A percentile compares a stretch with the other conserved stretches of the same genome.
Evolutionary conservation across 2,113 vertebrate species (phyloP).

Genomic region (Sceloporus undulatus): DNA sequence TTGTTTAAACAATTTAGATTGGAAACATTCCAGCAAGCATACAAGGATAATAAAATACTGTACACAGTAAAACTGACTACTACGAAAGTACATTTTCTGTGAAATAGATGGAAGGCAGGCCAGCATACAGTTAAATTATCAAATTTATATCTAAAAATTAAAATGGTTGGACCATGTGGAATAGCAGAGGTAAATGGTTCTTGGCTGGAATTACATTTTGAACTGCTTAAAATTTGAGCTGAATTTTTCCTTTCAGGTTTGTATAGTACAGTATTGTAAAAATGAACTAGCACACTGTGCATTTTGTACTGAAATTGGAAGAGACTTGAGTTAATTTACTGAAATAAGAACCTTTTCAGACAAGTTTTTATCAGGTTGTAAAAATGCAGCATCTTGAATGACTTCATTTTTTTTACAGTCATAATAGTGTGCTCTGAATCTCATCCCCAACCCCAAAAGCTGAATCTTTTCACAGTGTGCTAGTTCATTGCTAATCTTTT

Average conservation of each 20-base stretch:
- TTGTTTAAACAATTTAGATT: too few species aligned
- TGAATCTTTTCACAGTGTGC: background rate
- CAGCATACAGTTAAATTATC: too few species aligned
- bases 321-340: background rate
- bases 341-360: background rate
- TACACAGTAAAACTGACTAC: too few species aligned
- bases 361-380: background rate
- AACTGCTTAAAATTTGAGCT: background rate
- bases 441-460: background rate
- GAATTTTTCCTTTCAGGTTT: background rate
- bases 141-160: too few species aligned
- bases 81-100: too few species aligned
- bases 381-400: background rate
- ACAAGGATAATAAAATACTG: too few species aligned
- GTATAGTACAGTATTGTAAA: background rate
- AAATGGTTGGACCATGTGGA: too few species aligned
- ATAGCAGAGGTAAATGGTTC: background rate
- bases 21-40: too few species aligned
- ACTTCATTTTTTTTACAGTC: background rate
- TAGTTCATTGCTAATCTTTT: background rate
- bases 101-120: too few species aligned
- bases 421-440: background rate
- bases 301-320: background rate
- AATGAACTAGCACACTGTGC: background rate
- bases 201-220: background rate